Evolutionary conservation across 2,797 vertebrate species (phyloP), one percentile per base, ranked within the genome.

Genomic region (Kryptolebias ocellatus): DNA sequence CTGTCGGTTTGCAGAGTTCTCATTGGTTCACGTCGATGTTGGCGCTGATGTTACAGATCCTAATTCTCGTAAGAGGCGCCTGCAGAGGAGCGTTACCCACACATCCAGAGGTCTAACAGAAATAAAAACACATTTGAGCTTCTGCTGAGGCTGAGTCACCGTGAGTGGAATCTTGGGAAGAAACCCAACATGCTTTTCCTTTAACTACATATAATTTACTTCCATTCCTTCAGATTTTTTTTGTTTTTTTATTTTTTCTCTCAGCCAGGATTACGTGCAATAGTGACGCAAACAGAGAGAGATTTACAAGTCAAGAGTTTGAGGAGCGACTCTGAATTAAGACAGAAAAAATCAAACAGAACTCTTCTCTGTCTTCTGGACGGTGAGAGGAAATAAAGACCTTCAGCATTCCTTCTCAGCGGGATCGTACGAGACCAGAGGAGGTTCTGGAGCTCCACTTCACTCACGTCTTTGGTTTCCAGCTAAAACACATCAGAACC

Each of bases 331-430:
- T 70, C 63, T 78, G 80, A 84, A 79, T 78, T 72, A 49, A 79
- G 69, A 75, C 52, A 66, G 34, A 72, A 76, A 74, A n/a, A n/a
- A 1, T 24, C 67, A 79, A 77, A 83, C 79, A 79, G 12, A 57
- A 65, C 57, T 53, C 59, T 45, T 31, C 39, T 45, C 57, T 74
- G 67, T 73, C 37, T 20, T 63, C 20, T n/a, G 34, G 27, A 50
- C 16, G 68, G 34, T 63, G 45, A 66, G 53, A 49, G 34, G 14
- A 71, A 55, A 70, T 65, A 59, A 29, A 78, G 74, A 16, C 20
- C 74, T 53, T 80, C 79, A 70, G 79, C 86, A 79, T 89, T 90
- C 85, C 83, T 72, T 46, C 81, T 79, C 60, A 56, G 46, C 72
- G 20, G 75, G 83, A 61, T 74, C 42, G 42, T 62, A 80, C 20